Conservation (phyloP, 1,140 invertebrate genomes). For the Zaprionus gabonicus region DNA sequence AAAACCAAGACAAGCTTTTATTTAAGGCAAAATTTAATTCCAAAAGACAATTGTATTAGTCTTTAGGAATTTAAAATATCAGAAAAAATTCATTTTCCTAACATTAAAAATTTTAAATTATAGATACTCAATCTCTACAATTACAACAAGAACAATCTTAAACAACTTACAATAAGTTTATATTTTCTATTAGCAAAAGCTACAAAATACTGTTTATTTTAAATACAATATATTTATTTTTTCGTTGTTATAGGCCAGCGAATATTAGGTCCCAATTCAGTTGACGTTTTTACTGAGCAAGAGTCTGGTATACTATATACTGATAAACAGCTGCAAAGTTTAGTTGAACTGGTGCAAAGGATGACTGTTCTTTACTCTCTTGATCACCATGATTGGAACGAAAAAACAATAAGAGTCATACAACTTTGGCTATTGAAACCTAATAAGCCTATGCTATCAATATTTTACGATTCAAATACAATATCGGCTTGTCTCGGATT, state of each 20-base stretch:
- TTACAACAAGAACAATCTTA: no score
- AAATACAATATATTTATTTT: neutral
- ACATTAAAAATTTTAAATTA: no score
- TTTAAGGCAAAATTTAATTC: no score
- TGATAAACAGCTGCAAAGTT: constrained; percentile 86
- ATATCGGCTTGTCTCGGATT: constrained; percentile 86
- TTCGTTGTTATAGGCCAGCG: neutral
- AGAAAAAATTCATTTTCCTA: no score
- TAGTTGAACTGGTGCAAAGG: constrained; percentile 87
- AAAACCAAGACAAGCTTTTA: no score
- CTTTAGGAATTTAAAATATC: no score
- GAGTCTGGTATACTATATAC: constrained; percentile 79
- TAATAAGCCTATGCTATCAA: constrained; percentile 85
- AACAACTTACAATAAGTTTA: no score
- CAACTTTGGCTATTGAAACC: constrained; percentile 86
- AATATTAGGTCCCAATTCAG: neutral
- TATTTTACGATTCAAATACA: constrained; percentile 87
- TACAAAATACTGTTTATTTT: neutral
- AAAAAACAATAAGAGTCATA: constrained; percentile 85
- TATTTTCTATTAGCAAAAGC: no score
- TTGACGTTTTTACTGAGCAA: neutral
- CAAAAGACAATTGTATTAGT: no score
- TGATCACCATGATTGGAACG: constrained; percentile 87
- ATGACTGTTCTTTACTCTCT: constrained; percentile 88
- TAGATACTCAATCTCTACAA: no score